A percentile compares a stretch with the other conserved stretches of the same genome.
phyloP scores from a whole-genome alignment of 2,797 vertebrate species.

The Ciconia nigra region DNA sequence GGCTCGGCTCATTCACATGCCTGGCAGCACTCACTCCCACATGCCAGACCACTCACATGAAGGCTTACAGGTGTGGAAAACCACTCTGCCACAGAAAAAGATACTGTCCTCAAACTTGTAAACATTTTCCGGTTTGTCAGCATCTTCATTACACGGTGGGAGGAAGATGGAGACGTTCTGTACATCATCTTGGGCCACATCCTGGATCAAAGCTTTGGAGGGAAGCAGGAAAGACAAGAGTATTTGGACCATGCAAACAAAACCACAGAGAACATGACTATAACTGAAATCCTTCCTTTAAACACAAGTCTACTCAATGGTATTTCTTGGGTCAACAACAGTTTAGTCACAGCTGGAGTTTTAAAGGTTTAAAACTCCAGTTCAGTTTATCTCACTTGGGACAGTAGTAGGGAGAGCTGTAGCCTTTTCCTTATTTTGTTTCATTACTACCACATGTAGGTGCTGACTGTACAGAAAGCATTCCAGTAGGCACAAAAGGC shows the following conservation, averaged over 20 bases:
- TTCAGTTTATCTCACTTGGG: not conserved
- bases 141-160: conserved; percentile 81
- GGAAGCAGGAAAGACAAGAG: not conserved
- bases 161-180: conserved; percentile 75
- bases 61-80: not conserved
- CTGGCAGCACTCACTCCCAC: not conserved
- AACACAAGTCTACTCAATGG: not conserved
- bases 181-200: conserved; percentile 76
- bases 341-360: not conserved
- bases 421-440: not conserved
- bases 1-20: fast-evolving
- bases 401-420: not conserved
- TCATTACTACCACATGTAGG: not conserved
- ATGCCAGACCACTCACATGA: fast-evolving
- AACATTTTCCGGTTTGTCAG: conserved; percentile 81
- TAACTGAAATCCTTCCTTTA: not conserved
- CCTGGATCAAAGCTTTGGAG: conserved; percentile 81
- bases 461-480: not conserved
- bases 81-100: conserved; percentile 63
- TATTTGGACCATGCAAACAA: not conserved
- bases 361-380: not conserved
- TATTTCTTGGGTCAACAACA: not conserved
- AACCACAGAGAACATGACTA: not conserved
- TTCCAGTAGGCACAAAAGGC: not conserved
- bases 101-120: conserved; percentile 91